phyloP scores from a whole-genome alignment of 2,113 vertebrate species.

The Strix uralensis region DNA sequence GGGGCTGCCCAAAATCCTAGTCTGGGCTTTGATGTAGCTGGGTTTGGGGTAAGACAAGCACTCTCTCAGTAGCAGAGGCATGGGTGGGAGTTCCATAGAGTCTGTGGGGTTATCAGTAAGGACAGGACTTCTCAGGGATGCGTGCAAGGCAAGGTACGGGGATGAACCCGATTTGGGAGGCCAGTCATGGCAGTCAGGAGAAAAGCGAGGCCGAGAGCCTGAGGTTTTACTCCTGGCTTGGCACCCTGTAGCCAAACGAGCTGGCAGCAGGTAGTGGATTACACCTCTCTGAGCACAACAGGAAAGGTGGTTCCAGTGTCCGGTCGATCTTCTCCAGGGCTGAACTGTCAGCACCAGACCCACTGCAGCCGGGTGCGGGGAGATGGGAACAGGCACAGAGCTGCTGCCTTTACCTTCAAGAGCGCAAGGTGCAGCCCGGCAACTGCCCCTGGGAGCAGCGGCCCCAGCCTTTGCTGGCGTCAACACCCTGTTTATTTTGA shows the following conservation, averaged over 20 bases:
- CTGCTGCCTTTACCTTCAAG: neutral
- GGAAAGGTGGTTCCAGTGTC: neutral
- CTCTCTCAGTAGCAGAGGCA: too few relatives aligned
- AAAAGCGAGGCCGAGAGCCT: neutral
- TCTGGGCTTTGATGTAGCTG: neutral
- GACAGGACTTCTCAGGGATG: neutral
- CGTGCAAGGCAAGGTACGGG: neutral
- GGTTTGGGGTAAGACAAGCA: neutral
- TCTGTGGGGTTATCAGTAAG: neutral
- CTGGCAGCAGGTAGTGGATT: neutral
- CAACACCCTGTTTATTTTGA: neutral
- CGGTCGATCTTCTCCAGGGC: accelerated
- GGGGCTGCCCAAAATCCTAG: neutral
- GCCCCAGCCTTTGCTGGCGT: neutral
- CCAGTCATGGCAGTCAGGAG: too few relatives aligned
- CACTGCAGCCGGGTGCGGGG: neutral
- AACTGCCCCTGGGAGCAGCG: neutral
- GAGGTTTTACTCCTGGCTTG: too few relatives aligned
- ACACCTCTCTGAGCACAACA: neutral
- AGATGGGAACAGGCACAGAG: neutral
- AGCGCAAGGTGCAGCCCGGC: neutral
- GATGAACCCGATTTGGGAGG: neutral
- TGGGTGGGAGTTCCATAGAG: neutral
- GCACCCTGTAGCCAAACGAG: neutral
- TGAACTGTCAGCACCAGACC: neutral